Evolutionary conservation across 2,888 invertebrate species (phyloP), one percentile per base, ranked within the genome.

Genomic region (Notocelia uddmanniana): DNA sequence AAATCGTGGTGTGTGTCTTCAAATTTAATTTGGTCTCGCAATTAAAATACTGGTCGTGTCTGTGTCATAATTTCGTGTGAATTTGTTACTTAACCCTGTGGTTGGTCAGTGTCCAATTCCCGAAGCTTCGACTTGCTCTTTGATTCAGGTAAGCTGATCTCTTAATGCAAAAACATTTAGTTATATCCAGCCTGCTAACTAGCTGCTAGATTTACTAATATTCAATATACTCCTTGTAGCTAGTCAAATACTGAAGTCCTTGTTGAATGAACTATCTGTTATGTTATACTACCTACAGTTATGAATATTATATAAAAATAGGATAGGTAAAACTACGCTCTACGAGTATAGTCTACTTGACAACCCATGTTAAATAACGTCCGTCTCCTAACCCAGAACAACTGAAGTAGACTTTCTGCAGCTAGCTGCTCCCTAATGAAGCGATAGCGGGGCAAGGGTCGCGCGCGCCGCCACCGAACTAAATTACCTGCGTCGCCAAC

Each of bases 371-470:
- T 3, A 54, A n/a, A n/a, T 34, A 3, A 10, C 6, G 50, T 52
- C 15, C 15, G 52, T 23, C 15, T 54, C 52, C 52, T 23, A 21
- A 10, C 34, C 52, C 52, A 64, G 21, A n/a, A 11, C 18, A 2
- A 8, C n/a, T 66, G 11, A 26, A 66, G 57, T 45, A 45, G 55
- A 45, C 57, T 67, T 67, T 23, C 66, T 26, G 13, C 37, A 52
- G 71, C 52, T 11, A 15, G 45, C 37, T 19, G 54, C 58, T 66
- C 64, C 67, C 68, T 75, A 75, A 75, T 75, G 75, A 75, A 75
- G 75, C 75, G 66, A 68, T 75, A 73, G 45, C 66, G 54, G 52
- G 74, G 75, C 76, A 59, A 59, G 55, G 76, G 75, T 73, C 74
- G 68, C 67, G 64, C 59, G 50, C 41, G 55, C 54, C 60, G 74